Evolutionary conservation across 2,797 vertebrate species (phyloP).

Genomic region (Lepilemur ruficaudatus): DNA sequence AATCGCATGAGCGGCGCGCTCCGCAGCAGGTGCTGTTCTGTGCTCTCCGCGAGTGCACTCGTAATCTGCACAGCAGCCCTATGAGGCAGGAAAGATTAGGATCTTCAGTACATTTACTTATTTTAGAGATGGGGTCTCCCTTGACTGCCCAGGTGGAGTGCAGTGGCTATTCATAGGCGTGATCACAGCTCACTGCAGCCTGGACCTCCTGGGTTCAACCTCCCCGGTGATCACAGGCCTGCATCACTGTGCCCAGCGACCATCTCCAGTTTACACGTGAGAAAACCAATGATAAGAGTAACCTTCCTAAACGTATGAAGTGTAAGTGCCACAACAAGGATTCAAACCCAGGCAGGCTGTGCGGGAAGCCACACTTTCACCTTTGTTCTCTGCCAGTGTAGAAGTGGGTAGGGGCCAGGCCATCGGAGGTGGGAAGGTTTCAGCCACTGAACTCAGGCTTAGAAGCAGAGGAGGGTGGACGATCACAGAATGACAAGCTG

Average conservation of each 20-base stretch:
- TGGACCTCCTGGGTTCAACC: not conserved
- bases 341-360: rapidly evolving
- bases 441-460: not conserved
- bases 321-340: not conserved
- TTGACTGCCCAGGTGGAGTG: not conserved
- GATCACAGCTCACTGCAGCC: not conserved
- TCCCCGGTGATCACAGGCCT: not conserved
- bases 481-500: not conserved
- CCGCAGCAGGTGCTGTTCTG: not conserved
- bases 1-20: not conserved
- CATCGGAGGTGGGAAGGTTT: not conserved
- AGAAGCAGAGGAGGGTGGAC: not conserved
- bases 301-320: not conserved
- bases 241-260: not conserved
- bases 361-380: not conserved
- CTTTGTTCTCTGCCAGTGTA: not conserved
- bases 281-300: not conserved
- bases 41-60: not conserved
- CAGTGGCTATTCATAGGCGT: not conserved
- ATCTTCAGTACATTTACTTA: not conserved
- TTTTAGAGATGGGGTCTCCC: not conserved
- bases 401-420: not conserved
- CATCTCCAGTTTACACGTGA: rapidly evolving
- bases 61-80: no score
- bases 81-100: not conserved